phyloP scores from a whole-genome alignment of 1,140 invertebrate genomes.

The Sycobia sp. region DNA sequence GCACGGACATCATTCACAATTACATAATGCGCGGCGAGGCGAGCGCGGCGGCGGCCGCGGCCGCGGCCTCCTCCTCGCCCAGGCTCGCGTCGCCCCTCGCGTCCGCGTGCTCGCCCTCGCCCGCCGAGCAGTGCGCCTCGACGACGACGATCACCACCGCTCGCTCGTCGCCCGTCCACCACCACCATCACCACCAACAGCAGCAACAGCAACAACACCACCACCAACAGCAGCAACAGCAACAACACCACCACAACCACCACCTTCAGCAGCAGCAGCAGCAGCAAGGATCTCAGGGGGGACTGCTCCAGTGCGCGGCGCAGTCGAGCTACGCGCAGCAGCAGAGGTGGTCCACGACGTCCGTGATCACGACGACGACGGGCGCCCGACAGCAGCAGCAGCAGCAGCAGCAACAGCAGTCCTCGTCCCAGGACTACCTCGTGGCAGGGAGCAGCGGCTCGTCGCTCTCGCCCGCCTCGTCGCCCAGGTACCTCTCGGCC shows the following conservation, averaged over 20 bases:
- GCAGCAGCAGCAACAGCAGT: slow-evolving; percentile 45
- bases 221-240: too few relatives aligned
- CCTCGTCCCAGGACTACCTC: slow-evolving; percentile 50
- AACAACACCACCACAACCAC: too few relatives aligned
- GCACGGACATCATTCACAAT: slow-evolving; percentile 86
- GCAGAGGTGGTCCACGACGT: slow-evolving; percentile 52
- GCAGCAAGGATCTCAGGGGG: slow-evolving; percentile 39
- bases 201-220: too few relatives aligned
- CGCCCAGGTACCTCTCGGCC: slow-evolving; percentile 53
- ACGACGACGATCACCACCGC: slow-evolving; percentile 54
- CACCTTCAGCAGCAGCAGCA: too few relatives aligned
- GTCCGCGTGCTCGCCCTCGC: slow-evolving; percentile 63
- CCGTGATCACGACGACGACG: slow-evolving; percentile 59
- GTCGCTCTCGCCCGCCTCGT: slow-evolving; percentile 55
- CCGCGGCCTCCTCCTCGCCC: slow-evolving; percentile 64
- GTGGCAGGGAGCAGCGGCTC: slow-evolving; percentile 15
- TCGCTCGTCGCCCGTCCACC: slow-evolving; percentile 41
- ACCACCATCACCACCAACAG: too few relatives aligned
- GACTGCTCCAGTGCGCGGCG: slow-evolving; percentile 53
- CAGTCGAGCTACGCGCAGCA: slow-evolving; percentile 41
- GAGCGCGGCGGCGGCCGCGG: slow-evolving; percentile 59
- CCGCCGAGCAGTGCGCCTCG: slow-evolving; percentile 60
- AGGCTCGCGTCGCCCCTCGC: slow-evolving; percentile 62
- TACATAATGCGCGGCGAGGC: slow-evolving; percentile 81
- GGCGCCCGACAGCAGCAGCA: slow-evolving; percentile 49